Conservation (phyloP, 2,888 invertebrate species). For the Bombyx huttoni region DNA sequence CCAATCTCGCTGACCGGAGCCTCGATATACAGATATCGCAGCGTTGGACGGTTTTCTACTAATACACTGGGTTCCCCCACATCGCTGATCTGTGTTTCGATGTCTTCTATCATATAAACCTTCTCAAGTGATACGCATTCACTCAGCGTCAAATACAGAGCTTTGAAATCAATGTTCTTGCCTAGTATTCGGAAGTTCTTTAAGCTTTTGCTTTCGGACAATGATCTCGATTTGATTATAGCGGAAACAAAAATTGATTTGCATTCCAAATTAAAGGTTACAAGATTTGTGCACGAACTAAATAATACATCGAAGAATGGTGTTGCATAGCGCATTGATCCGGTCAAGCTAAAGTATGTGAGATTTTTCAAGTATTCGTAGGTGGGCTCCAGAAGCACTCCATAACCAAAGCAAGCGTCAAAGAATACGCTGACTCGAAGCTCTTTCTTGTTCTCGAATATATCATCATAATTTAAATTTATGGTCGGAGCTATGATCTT, state of each 20-base stretch:
- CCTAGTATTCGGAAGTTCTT: constrained; percentile 43
- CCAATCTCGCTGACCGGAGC: constrained; percentile 19
- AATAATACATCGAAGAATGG: constrained; percentile 48
- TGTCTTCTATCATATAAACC: constrained; percentile 33
- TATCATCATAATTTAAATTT: constrained; percentile 34
- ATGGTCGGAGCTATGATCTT: constrained; percentile 21
- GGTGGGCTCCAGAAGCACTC: constrained; percentile 23
- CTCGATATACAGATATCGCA: constrained; percentile 36
- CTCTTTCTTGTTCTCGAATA: constrained; percentile 24
- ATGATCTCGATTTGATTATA: constrained; percentile 21
- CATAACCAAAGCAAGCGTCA: constrained; percentile 15
- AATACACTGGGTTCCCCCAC: constrained; percentile 27
- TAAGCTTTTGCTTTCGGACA: constrained; percentile 28
- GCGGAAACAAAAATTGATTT: constrained; percentile 20
- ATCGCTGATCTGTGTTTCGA: constrained; percentile 14
- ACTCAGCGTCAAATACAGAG: constrained; percentile 33
- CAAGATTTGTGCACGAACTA: constrained; percentile 30
- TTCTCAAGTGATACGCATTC: constrained; percentile 43
- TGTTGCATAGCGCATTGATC: constrained; percentile 24
- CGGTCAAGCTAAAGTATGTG: constrained; percentile 40
- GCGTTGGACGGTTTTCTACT: constrained; percentile 33
- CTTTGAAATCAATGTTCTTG: constrained; percentile 30
- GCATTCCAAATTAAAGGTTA: constrained; percentile 35
- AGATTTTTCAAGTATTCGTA: constrained; percentile 39
- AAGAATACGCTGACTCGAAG: constrained; percentile 30